Evolutionary conservation across 2,113 vertebrate species (phyloP).

Genomic region (Oostethus manadensis): DNA sequence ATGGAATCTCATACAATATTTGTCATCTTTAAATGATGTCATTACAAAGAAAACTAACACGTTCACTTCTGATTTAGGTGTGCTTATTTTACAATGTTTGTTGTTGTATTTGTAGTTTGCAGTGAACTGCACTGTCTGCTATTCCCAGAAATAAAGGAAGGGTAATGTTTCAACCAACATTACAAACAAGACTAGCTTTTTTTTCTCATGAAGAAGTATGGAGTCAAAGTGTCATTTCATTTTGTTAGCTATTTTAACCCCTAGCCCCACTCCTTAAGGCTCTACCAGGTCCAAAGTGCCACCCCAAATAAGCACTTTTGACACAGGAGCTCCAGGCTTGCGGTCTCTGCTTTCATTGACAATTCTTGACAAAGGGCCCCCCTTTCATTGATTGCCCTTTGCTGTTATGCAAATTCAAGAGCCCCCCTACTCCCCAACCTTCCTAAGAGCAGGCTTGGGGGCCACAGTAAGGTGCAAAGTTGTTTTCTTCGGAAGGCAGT

Average conservation of each 20-base stretch:
- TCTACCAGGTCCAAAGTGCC: slow-evolving; percentile 67
- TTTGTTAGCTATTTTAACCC: slow-evolving; percentile 69
- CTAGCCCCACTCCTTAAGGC: slow-evolving; percentile 59
- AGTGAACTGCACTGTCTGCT: neutral
- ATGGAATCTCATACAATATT: no score
- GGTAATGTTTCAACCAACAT: slow-evolving; percentile 34
- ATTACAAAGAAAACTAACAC: no score
- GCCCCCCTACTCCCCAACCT: slow-evolving; percentile 27
- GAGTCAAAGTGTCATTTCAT: slow-evolving; percentile 58
- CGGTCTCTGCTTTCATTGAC: slow-evolving; percentile 56
- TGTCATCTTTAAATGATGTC: no score
- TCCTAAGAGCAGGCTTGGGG: slow-evolving; percentile 14
- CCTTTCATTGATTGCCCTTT: slow-evolving; percentile 62
- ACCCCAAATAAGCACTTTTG: slow-evolving; percentile 71
- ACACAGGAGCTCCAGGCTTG: slow-evolving; percentile 55
- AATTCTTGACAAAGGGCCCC: slow-evolving; percentile 59
- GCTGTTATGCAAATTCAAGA: slow-evolving; percentile 65
- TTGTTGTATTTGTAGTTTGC: neutral
- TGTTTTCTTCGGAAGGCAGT: slow-evolving; percentile 10
- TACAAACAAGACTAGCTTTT: slow-evolving; percentile 37
- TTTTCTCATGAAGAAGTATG: slow-evolving; percentile 40
- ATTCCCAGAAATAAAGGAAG: slow-evolving; percentile 13
- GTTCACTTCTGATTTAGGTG: no score
- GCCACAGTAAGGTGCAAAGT: slow-evolving; percentile 13
- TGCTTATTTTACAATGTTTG: no score